Evolutionary conservation across 2,113 vertebrate species (phyloP).

Genomic region (Peromyscus californicus): DNA sequence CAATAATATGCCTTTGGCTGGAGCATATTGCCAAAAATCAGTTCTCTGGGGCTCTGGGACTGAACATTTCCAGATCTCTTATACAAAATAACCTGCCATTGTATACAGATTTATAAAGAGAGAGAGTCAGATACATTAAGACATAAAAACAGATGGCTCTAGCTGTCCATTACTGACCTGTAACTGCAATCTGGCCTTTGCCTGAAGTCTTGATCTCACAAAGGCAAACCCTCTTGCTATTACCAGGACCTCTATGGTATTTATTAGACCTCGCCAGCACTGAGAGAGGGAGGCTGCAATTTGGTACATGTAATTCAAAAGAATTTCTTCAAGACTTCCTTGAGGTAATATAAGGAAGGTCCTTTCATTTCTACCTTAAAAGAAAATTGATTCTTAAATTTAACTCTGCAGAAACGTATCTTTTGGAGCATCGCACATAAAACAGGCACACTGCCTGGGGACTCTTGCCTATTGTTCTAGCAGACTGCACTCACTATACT

Average conservation of each 20-base stretch:
- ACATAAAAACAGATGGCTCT: slow-evolving; percentile 79
- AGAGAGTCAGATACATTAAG: slow-evolving; percentile 82
- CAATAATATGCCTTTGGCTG: slow-evolving; percentile 11
- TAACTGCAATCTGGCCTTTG: slow-evolving; percentile 80
- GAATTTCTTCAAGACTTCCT: slow-evolving; percentile 70
- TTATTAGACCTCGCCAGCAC: slow-evolving; percentile 66
- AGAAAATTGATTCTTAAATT: slow-evolving; percentile 79
- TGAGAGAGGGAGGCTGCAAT: slow-evolving; percentile 51
- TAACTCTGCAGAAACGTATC: slow-evolving; percentile 70
- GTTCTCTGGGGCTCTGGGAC: slow-evolving; percentile 45
- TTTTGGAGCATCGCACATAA: slow-evolving; percentile 65
- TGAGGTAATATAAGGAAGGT: slow-evolving; percentile 70
- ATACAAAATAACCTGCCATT: slow-evolving; percentile 75
- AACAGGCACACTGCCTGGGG: slow-evolving; percentile 58
- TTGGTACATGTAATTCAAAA: slow-evolving; percentile 64
- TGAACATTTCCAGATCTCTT: slow-evolving; percentile 70
- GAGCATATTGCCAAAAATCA: slow-evolving; percentile 63
- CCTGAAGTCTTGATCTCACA: slow-evolving; percentile 69
- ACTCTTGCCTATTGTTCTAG: slow-evolving; percentile 26
- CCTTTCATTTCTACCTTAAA: slow-evolving; percentile 69
- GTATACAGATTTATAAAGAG: slow-evolving; percentile 77
- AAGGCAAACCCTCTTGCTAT: slow-evolving; percentile 63
- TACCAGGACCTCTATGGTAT: slow-evolving; percentile 60
- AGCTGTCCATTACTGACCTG: slow-evolving; percentile 75
- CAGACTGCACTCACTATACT: slow-evolving; percentile 8